Evolutionary conservation across 2,797 vertebrate genomes (phyloP), one percentile per base, ranked within the genome.

Genomic region (Oreochromis mossambicus): DNA sequence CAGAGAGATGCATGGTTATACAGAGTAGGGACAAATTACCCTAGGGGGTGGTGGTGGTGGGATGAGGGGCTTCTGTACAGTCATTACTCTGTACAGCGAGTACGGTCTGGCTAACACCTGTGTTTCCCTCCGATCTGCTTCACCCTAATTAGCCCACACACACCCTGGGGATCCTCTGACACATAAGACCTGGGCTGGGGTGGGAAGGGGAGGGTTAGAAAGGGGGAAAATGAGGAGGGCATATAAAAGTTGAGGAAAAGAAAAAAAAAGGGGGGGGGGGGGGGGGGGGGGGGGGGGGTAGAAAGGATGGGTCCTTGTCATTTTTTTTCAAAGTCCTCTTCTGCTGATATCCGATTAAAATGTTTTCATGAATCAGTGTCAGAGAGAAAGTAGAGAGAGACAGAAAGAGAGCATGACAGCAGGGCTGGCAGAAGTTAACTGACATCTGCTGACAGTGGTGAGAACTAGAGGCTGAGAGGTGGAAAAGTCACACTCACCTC

Each of bases 141-240:
- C 97, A 99, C 97, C 97, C 97, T 99, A 99, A 99, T 99, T 99
- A 99, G 97, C 98, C 97, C 97, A 97, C 96, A 96, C 95, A 96
- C 96, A 97, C 98, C 97, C 96, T 78, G 93, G 97, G 97, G 98
- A 98, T 96, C 91, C 95, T 89, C 89, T 78, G 82, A 90, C 93
- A 92, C 91, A 95, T 92, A 92, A 90, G 92, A 89, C 94, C 91
- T 85, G 87, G 83, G 84, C 91, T 86, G 63, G 86, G 89, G 82
- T 46, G 66, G 46, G 82, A 82, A 81, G 82, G 87, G 82, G 63
- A 78, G 82, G 84, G 79, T 66, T 86, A 26, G 84, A 46, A 11
- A 24, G 50, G 76, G 81, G 54, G 80, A 50, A 75, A 84, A 66
- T 52, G 77, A 79, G 66, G 90, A 92, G 91, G 92, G 87, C 88